These are phyloP conservation scores for Sterna hirundo DNA, from an alignment of 2,113 vertebrate species.

Conservation along the genomic window DNA sequence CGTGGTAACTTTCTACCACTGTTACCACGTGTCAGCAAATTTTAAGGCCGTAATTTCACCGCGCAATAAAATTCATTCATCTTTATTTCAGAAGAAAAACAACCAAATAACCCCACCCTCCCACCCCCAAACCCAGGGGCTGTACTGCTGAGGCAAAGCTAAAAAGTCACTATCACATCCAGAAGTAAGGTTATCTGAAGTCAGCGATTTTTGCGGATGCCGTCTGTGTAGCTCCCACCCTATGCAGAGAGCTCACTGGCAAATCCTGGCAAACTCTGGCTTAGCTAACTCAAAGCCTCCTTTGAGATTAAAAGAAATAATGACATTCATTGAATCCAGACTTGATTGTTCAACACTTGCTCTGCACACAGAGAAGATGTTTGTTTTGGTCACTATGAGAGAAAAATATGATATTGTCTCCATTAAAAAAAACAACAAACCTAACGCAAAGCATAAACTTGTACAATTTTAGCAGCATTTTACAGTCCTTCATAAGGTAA, in stretches of 20 bases:
- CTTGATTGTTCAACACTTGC: slow-evolving; percentile 14
- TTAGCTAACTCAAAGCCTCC: background rate
- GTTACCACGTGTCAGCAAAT: background rate
- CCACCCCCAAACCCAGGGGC: background rate
- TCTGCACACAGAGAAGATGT: background rate
- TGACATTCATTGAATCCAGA: background rate
- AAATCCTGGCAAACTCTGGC: background rate
- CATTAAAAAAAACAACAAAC: background rate
- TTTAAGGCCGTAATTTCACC: slow-evolving; percentile 42
- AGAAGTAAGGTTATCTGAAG: slow-evolving; percentile 36
- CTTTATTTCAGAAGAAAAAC: background rate
- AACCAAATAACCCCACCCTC: background rate
- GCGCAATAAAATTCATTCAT: slow-evolving; percentile 1
- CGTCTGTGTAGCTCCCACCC: background rate
- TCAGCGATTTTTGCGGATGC: background rate
- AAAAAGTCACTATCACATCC: slow-evolving; percentile 33
- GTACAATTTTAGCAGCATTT: slow-evolving; percentile 71
- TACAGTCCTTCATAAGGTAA: slow-evolving; percentile 69
- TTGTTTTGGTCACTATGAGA: slow-evolving; percentile 12
- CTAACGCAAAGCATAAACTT: slow-evolving; percentile 35
- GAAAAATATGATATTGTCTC: background rate
- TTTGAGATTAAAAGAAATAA: background rate
- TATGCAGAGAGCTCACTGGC: background rate
- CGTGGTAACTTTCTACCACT: background rate
- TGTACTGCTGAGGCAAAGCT: background rate